Evolutionary conservation across 2,113 vertebrate genomes (phyloP), one percentile per base, ranked within the genome.

Genomic region (Cisticola juncidis): DNA sequence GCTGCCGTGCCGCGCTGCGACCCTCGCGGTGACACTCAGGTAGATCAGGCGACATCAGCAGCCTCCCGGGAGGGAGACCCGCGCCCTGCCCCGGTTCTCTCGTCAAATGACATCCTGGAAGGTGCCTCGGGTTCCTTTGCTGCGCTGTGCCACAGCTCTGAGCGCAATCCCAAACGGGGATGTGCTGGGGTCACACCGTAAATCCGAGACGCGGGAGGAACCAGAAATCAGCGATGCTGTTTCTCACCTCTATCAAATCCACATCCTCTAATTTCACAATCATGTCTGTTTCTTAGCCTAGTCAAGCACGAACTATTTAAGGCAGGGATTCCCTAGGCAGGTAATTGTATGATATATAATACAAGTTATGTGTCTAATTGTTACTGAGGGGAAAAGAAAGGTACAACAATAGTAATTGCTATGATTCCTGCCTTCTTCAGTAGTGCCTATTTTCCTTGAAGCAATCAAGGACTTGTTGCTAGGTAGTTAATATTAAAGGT

Each of bases 401-500:
- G 6, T 20, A 3, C 28, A 50, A 70, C 57, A 65, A 61, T 81
- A 74, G 69, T 71, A 60, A 91, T 71, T 65, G 68, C 44, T 70
- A 1, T 86, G 58, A 92, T 86, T 85, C 53, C 86, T 92, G 56
- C 65, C 68, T 83, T 76, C 72, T 70, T 70, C 92, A n/a, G 21
- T 31, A 62, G 66, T 50, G 38, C 33, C 44, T 88, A 60, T 91
- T 96, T 86, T 91, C 95, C 86, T 88, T 94, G 84, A 89, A 87
- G 91, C 81, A 89, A 94, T 90, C 90, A 88, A 68, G 80, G 57
- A 91, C 73, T 70, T 90, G 89, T 92, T 94, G 94, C 92, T 93
- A 96, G 56, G 94, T 94, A 65, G 72, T 76, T 91, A 94, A 82
- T 92, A 84, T 89, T 76, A 88, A 80, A 94, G 76, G 80, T 94